Evolutionary conservation across 1,140 invertebrate genomes (phyloP).

Genomic region (Nebria ingens): DNA sequence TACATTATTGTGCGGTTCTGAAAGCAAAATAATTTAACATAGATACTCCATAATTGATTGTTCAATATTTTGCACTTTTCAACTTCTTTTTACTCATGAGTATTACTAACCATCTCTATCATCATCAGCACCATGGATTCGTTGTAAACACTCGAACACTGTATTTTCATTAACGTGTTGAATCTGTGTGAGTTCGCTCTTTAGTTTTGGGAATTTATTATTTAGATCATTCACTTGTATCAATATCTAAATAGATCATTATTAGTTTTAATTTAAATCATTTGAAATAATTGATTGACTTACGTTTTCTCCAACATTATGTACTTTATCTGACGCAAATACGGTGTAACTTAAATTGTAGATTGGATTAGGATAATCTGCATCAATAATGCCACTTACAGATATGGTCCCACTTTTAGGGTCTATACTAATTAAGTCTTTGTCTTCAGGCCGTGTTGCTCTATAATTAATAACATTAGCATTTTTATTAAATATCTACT

Average conservation of each 20-base stretch:
- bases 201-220: constrained; percentile 34
- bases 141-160: not conserved
- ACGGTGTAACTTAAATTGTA: constrained; percentile 36
- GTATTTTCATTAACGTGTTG: not conserved
- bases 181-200: not conserved
- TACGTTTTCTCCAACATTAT: constrained; percentile 34
- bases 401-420: constrained; percentile 33
- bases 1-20: constrained; percentile 18
- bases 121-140: constrained; percentile 30
- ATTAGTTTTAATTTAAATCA: no score
- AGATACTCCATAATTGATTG: constrained; percentile 1
- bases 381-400: constrained; percentile 40
- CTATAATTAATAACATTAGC: no score
- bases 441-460: no score
- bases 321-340: no score
- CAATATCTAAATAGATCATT: no score
- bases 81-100: no score
- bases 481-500: no score
- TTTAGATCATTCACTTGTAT: constrained; percentile 42
- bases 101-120: constrained; percentile 42
- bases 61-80: constrained; percentile 9
- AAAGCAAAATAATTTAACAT: constrained; percentile 13
- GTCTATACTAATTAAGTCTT: constrained; percentile 35
- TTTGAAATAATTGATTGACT: no score
- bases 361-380: constrained; percentile 33